A percentile compares a stretch with the other conserved stretches of the same genome.
phyloP scores from a whole-genome alignment of 2,797 vertebrate genomes.

The Cynodonichthys magdalenae region DNA sequence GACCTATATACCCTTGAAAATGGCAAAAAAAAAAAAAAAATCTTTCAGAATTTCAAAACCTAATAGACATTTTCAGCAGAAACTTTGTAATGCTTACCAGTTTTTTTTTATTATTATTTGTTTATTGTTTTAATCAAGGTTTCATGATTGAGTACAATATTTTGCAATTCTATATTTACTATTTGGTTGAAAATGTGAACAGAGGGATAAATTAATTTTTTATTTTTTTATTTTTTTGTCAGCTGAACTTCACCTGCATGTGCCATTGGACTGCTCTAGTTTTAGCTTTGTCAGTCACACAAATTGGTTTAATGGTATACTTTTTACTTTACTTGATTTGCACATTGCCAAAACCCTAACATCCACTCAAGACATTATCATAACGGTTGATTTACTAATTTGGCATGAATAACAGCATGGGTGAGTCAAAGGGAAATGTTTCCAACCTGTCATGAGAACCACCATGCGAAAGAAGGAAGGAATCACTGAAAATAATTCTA shows the following conservation, averaged over 20 bases:
- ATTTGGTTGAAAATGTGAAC: not conserved
- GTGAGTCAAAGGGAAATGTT: not conserved
- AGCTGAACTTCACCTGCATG: too few species aligned
- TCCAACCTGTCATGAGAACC: slow-evolving; percentile 36
- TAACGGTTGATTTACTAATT: slow-evolving; percentile 8
- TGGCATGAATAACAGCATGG: slow-evolving; percentile 12
- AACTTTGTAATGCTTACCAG: not conserved
- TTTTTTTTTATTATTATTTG: too few species aligned
- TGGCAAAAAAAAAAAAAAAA: not conserved
- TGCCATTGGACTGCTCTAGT: too few species aligned
- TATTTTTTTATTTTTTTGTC: too few species aligned
- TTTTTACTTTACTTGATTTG: slow-evolving; percentile 8
- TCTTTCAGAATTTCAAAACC: slow-evolving; percentile 15
- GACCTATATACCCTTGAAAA: slow-evolving; percentile 25
- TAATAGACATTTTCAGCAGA: not conserved
- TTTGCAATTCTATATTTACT: too few species aligned
- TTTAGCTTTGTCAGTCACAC: not conserved
- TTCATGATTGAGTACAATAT: too few species aligned
- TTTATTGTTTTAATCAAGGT: too few species aligned
- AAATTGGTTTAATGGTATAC: not conserved
- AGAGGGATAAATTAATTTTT: too few species aligned
- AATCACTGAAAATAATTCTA: slow-evolving; percentile 27
- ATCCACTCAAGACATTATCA: slow-evolving; percentile 21
- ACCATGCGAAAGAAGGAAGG: slow-evolving; percentile 17
- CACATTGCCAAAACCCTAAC: slow-evolving; percentile 9